Conservation (phyloP, 2,888 invertebrate species). For the Dryobota labecula region DNA sequence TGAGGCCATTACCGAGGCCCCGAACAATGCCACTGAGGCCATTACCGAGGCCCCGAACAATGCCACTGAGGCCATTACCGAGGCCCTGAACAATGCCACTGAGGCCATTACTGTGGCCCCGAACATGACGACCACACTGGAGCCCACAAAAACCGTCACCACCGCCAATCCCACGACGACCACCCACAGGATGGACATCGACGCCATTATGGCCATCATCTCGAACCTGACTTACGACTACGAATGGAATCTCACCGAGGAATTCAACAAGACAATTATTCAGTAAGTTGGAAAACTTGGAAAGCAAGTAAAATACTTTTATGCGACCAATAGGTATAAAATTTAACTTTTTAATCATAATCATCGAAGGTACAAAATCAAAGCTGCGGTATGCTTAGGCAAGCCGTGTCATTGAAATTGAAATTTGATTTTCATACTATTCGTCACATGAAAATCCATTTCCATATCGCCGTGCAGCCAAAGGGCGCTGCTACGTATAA, state of each 20-base stretch:
- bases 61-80: too few relatives aligned
- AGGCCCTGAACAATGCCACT: too few relatives aligned
- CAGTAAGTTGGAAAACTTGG: slow-evolving; percentile 48
- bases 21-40: too few relatives aligned
- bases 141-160: too few relatives aligned
- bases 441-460: too few relatives aligned
- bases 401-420: background rate
- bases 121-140: too few relatives aligned
- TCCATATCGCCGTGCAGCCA: too few relatives aligned
- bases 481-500: too few relatives aligned
- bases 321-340: background rate
- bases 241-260: slow-evolving; percentile 72
- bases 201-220: slow-evolving; percentile 39
- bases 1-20: too few relatives aligned
- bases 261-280: slow-evolving; percentile 71
- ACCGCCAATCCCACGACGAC: rapidly evolving
- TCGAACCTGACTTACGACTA: slow-evolving; percentile 66
- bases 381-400: background rate
- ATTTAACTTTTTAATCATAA: background rate
- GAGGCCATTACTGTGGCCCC: too few relatives aligned
- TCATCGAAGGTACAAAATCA: background rate
- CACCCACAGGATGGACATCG: slow-evolving; percentile 5
- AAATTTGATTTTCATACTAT: too few relatives aligned
- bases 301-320: background rate
- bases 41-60: too few relatives aligned